Conservation (phyloP, 2,888 invertebrate genomes). For the Drosophila ustulata region DNA sequence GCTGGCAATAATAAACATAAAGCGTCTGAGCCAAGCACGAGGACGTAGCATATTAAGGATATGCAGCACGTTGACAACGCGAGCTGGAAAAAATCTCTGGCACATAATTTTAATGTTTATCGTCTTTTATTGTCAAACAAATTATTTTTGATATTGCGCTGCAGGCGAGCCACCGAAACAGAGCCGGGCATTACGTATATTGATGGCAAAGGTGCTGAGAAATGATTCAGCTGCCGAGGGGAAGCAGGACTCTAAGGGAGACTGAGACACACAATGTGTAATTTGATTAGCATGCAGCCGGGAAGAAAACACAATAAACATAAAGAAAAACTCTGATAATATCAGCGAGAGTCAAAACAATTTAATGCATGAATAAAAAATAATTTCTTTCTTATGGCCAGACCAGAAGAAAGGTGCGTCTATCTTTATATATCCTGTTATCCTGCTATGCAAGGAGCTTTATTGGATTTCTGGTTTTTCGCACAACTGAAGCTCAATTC, state of each 20-base stretch:
- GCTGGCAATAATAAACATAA: slow-evolving; percentile 59
- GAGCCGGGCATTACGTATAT: slow-evolving; percentile 37
- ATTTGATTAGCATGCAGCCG: slow-evolving; percentile 80
- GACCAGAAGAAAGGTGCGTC: not conserved
- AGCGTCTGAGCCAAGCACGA: slow-evolving; percentile 31
- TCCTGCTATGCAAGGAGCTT: slow-evolving; percentile 62
- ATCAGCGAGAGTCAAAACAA: slow-evolving; percentile 83
- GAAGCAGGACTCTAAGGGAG: slow-evolving; percentile 12
- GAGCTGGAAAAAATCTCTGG: slow-evolving; percentile 55
- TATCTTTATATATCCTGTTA: slow-evolving; percentile 25
- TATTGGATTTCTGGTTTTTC: slow-evolving; percentile 64
- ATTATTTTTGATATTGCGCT: slow-evolving; percentile 84
- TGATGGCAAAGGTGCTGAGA: slow-evolving; percentile 77
- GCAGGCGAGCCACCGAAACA: slow-evolving; percentile 58
- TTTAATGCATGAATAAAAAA: slow-evolving; percentile 85
- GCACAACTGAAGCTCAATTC: slow-evolving; percentile 29
- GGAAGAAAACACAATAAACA: slow-evolving; percentile 65
- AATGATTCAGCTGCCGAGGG: slow-evolving; percentile 78
- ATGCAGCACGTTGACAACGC: slow-evolving; percentile 62
- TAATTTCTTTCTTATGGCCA: slow-evolving; percentile 71
- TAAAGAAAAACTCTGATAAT: slow-evolving; percentile 71
- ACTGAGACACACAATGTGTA: slow-evolving; percentile 59
- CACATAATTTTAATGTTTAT: slow-evolving; percentile 85
- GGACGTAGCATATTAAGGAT: slow-evolving; percentile 49
- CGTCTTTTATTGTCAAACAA: slow-evolving; percentile 85